phyloP scores from a whole-genome alignment of 1,140 invertebrate species.

The Papilio glaucus region DNA sequence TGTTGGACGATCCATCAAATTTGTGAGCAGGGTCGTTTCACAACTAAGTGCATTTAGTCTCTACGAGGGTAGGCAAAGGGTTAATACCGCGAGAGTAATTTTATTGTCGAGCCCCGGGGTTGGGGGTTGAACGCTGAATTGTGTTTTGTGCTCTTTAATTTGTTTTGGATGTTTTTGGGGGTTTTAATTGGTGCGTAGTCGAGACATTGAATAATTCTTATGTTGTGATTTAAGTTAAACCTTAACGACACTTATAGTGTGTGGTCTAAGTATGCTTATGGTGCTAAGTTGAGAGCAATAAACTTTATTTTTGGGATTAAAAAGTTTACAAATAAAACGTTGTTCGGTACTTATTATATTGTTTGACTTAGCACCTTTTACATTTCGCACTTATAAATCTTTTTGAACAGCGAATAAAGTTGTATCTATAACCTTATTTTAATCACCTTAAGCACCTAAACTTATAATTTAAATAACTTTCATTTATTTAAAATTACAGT shows the following conservation, averaged over 20 bases:
- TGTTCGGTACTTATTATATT: too few relatives aligned
- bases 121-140: constrained; percentile 59
- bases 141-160: constrained; percentile 75
- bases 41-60: constrained; percentile 48
- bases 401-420: too few relatives aligned
- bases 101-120: constrained; percentile 59
- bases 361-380: too few relatives aligned
- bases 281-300: too few relatives aligned
- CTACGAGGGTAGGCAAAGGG: constrained; percentile 50
- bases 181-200: constrained; percentile 32
- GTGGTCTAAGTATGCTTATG: too few relatives aligned
- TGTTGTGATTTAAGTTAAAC: not conserved
- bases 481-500: constrained; percentile 25
- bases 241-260: too few relatives aligned
- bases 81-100: constrained; percentile 66
- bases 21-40: constrained; percentile 55
- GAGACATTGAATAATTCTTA: not conserved
- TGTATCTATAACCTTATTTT: too few relatives aligned
- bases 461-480: not conserved
- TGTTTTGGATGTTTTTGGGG: constrained; percentile 56
- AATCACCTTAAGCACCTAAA: too few relatives aligned
- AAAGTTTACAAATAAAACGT: too few relatives aligned
- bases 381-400: too few relatives aligned
- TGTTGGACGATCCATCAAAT: constrained; percentile 61
- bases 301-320: too few relatives aligned